Evolutionary conservation across 2,113 vertebrate species (phyloP).

Genomic region (Gymnocephalus cernua): DNA sequence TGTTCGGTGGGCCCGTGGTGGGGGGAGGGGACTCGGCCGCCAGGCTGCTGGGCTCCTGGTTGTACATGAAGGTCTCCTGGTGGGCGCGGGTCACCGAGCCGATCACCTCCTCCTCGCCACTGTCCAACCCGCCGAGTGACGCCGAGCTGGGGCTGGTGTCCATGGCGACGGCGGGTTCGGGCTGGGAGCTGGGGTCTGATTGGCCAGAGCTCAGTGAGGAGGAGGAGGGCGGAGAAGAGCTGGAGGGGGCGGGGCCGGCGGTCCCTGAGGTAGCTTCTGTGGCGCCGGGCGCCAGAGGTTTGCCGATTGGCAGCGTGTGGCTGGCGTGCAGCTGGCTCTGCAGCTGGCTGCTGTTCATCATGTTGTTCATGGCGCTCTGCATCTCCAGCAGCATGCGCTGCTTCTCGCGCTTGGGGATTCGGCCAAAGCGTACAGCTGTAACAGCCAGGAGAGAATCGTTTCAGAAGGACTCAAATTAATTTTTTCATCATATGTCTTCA

Average conservation of each 20-base stretch:
- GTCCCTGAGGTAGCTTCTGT: constrained; percentile 71
- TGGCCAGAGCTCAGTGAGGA: constrained; percentile 56
- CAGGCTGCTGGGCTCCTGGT: constrained; percentile 88
- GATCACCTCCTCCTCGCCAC: constrained; percentile 91
- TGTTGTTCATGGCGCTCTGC: constrained; percentile 98
- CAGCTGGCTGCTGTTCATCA: constrained; percentile 90
- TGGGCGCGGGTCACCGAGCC: constrained; percentile 91
- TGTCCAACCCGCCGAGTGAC: constrained; percentile 82
- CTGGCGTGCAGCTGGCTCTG: constrained; percentile 69
- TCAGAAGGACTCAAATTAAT: neutral
- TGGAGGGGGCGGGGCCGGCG: constrained; percentile 72
- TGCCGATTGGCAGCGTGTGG: constrained; percentile 50
- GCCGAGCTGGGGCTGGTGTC: constrained; percentile 76
- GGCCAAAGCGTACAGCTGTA: constrained; percentile 95
- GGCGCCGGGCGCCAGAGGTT: constrained; percentile 31
- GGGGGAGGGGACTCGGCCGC: constrained; percentile 60
- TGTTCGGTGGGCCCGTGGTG: constrained; percentile 53
- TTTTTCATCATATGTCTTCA: neutral
- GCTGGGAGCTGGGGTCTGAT: constrained; percentile 63
- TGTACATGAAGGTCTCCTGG: constrained; percentile 95
- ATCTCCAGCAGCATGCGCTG: constrained; percentile 98
- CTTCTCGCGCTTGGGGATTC: constrained; percentile 97
- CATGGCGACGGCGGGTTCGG: constrained; percentile 64
- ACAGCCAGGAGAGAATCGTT: neutral
- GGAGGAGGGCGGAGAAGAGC: constrained; percentile 53